These are phyloP conservation scores for Brachyptera risi DNA, from an alignment of 2,888 invertebrate genomes.

Conservation along the genomic window DNA sequence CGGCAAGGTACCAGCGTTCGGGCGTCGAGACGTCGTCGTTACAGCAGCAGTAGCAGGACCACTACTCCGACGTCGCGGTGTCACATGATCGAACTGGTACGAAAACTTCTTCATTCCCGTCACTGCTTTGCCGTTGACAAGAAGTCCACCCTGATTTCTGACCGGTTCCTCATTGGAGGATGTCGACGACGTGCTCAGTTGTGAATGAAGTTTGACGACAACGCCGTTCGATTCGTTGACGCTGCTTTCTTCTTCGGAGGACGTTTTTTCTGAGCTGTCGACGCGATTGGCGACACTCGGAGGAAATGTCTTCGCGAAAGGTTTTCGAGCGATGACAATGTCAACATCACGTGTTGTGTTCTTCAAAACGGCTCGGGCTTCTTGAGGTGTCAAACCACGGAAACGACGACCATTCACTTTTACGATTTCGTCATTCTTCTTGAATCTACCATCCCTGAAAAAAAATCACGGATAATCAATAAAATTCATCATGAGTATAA, in stretches of 20 bases:
- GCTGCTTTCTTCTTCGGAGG: slow-evolving; percentile 6
- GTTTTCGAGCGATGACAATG: slow-evolving; percentile 42
- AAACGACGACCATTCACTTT: slow-evolving; percentile 82
- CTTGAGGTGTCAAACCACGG: slow-evolving; percentile 63
- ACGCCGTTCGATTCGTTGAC: background rate
- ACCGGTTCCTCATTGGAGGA: background rate
- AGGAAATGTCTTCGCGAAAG: background rate
- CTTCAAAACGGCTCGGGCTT: slow-evolving; percentile 49
- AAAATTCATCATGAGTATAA: too few species aligned
- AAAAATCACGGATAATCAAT: slow-evolving; percentile 23
- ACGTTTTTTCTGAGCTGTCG: background rate
- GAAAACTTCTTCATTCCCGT: slow-evolving; percentile 50
- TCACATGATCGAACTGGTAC: slow-evolving; percentile 31
- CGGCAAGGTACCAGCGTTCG: slow-evolving; percentile 36
- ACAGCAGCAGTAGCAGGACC: slow-evolving; percentile 4
- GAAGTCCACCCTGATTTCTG: too few species aligned
- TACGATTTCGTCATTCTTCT: slow-evolving; percentile 84
- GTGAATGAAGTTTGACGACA: background rate
- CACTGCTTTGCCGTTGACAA: slow-evolving; percentile 31
- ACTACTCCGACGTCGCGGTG: slow-evolving; percentile 27
- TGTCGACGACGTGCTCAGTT: background rate
- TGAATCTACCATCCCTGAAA: slow-evolving; percentile 71
- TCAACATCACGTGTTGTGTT: slow-evolving; percentile 46
- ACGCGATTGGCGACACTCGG: background rate
- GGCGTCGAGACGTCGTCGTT: slow-evolving; percentile 12